Percentiles rank a stretch among this genome's conserved stretches.
phyloP scores from a whole-genome alignment of 2,888 invertebrate genomes.

The Drosophila subsilvestris region DNA sequence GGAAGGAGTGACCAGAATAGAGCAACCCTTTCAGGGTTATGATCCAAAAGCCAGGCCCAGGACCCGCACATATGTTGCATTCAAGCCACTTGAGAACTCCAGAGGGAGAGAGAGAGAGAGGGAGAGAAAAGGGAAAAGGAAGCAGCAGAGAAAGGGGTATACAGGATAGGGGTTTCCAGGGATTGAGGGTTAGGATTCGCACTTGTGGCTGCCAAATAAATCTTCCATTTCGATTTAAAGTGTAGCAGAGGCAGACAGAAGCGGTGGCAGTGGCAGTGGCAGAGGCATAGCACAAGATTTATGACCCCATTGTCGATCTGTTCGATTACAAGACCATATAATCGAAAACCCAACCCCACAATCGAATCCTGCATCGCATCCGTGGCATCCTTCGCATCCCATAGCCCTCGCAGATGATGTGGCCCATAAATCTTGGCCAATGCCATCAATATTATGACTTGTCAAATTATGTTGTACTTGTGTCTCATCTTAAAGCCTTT shows the following conservation, averaged over 20 bases:
- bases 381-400: slow-evolving; percentile 13
- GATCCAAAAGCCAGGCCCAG: neutral
- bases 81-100: slow-evolving; percentile 44
- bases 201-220: slow-evolving; percentile 72
- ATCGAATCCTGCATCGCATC: slow-evolving; percentile 15
- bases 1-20: slow-evolving; percentile 20
- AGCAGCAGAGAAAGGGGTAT: neutral
- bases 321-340: slow-evolving; percentile 83
- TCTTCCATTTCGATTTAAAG: slow-evolving; percentile 73
- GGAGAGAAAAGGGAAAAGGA: slow-evolving; percentile 11
- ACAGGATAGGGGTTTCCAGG: slow-evolving; percentile 6
- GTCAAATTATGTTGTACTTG: slow-evolving; percentile 75
- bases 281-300: slow-evolving; percentile 74
- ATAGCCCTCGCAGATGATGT: slow-evolving; percentile 56
- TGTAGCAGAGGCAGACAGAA: slow-evolving; percentile 43
- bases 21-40: slow-evolving; percentile 18
- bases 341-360: slow-evolving; percentile 67
- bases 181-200: slow-evolving; percentile 16
- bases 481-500: slow-evolving; percentile 53
- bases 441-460: slow-evolving; percentile 78
- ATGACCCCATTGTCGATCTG: slow-evolving; percentile 83
- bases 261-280: neutral
- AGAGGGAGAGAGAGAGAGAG: slow-evolving; percentile 12
- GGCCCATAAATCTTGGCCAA: slow-evolving; percentile 67
- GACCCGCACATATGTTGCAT: slow-evolving; percentile 75